These are phyloP conservation scores for Gastrophysa polygoni DNA, from an alignment of 2,888 invertebrate species.

Conservation along the genomic window DNA sequence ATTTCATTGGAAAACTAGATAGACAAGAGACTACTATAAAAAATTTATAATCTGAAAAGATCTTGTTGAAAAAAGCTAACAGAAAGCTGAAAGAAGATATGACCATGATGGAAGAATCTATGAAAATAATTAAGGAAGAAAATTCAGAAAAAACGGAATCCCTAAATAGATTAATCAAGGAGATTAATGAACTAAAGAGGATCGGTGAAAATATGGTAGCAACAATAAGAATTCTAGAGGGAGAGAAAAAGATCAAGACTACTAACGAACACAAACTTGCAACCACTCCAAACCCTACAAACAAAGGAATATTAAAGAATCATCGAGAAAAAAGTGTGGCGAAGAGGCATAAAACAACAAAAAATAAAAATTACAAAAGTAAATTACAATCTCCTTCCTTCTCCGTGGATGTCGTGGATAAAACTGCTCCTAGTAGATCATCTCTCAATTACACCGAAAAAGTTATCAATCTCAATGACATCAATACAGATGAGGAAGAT, in stretches of 20 bases:
- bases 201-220: neutral
- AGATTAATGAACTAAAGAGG: neutral
- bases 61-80: neutral
- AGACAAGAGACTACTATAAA: neutral
- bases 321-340: neutral
- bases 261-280: neutral
- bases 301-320: neutral
- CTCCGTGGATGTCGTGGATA: neutral
- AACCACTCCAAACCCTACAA: neutral
- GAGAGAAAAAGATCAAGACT: neutral
- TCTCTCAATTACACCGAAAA: neutral
- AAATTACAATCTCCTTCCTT: neutral
- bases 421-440: conserved; percentile 1
- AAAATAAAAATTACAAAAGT: neutral
- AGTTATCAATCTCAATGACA: neutral
- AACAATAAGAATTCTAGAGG: neutral
- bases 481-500: neutral
- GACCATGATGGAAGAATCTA: neutral
- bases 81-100: conserved; percentile 1
- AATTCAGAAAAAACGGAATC: neutral
- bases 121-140: neutral
- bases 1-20: too few species aligned
- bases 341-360: neutral
- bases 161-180: neutral
- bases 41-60: neutral